Conservation (phyloP, 2,888 invertebrate genomes). For the Caenorhabditis japonica region DNA sequence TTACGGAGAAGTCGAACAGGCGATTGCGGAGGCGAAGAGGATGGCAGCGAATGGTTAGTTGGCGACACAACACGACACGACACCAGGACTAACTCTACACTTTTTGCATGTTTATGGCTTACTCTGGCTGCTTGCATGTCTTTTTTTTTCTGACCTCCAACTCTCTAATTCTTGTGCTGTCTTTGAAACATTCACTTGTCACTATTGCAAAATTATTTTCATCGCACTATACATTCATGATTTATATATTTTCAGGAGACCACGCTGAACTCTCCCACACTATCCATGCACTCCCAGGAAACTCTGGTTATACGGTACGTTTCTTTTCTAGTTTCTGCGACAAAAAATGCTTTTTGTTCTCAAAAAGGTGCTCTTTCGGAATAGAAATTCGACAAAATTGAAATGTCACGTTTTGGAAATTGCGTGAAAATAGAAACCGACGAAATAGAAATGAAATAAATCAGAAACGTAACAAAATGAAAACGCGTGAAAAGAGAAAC, state of each 20-base stretch:
- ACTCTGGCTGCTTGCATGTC: neutral
- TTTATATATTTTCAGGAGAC: slow-evolving; percentile 43
- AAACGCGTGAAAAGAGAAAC: no score
- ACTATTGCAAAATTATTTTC: no score
- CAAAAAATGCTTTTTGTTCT: no score
- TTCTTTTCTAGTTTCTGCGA: no score
- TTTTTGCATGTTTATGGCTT: slow-evolving; percentile 1
- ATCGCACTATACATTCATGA: neutral
- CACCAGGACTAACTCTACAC: slow-evolving; percentile 4
- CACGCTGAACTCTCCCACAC: slow-evolving; percentile 38
- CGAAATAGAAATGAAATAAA: no score
- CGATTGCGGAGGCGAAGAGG: slow-evolving; percentile 33
- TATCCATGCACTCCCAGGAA: slow-evolving; percentile 34
- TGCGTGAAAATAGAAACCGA: no score
- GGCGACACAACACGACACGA: slow-evolving; percentile 21
- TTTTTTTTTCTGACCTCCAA: no score
- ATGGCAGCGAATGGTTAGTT: slow-evolving; percentile 44
- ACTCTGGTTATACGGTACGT: slow-evolving; percentile 44
- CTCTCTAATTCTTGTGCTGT: neutral
- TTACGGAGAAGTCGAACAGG: slow-evolving; percentile 55
- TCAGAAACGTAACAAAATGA: no score
- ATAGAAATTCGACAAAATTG: no score
- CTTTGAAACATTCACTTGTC: neutral
- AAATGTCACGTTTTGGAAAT: no score
- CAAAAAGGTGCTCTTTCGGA: no score